Evolutionary conservation across 1,140 invertebrate genomes (phyloP), one percentile per base, ranked within the genome.

Genomic region (Heliconius melpomene): DNA sequence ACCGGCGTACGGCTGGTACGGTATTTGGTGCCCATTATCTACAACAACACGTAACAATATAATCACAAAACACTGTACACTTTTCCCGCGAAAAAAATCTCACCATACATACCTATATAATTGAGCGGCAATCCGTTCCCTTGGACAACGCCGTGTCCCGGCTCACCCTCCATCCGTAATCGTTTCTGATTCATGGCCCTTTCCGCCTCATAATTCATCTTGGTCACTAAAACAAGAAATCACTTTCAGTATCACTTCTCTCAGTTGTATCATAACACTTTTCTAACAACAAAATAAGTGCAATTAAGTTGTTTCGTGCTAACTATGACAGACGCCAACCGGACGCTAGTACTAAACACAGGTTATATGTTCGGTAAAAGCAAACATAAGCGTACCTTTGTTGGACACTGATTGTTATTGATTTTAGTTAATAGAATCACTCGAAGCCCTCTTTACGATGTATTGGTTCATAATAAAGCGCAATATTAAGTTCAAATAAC

Each of bases 141-240:
- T 83, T 95, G 94, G 57, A 94, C 94, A 80, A 94, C 91, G 82
- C 94, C 92, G 84, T 94, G 92, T 79, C 93, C 93, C 84, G 93
- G 93, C 86, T 95, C 94, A 77, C 89, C 91, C 84, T 95, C 94
- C 94, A 95, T 95, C 82, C 94, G 90, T 83, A 94, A 88, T 83
- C 94, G 89, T 87, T 95, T 95, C 86, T 95, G 94, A 87, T 92
- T 94, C 93, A 95, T 94, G 40, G 93, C 92, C 88, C 94, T 91
- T 87, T 95, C 94, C 78, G 94, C 93, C 84, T 95, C 93, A 94
- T 95, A 95, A 91, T 95, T 95, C 94, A 95, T 95, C 88, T 92
- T 93, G 88, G 87, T 89, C 89, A 91, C 93, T 93, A 90, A 89
- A 94, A 94, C 88, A 83, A 93, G 84, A 91, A 86, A 86, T 79